Evolutionary conservation across 2,888 invertebrate genomes (phyloP), one percentile per base, ranked within the genome.

Genomic region (Smittia sp.): DNA sequence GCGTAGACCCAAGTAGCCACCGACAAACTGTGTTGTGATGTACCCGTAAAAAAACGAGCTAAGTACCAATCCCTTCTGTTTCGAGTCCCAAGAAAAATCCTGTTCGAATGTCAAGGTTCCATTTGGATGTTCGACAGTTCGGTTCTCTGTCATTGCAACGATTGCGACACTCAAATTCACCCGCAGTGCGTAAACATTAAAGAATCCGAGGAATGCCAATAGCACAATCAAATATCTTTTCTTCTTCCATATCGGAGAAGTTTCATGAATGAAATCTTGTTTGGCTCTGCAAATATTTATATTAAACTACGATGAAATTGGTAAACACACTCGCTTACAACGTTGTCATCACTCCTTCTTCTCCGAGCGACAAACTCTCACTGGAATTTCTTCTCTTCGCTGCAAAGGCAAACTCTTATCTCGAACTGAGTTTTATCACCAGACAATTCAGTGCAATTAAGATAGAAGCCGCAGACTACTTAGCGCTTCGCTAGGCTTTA

Each of bases 11-110:
- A 73, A 82, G 86, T 90, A 93, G 65, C 94, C 94, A 0, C 94
- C 94, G 0, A 91, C 85, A 52, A 94, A 83, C 81, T 92, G 94
- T 0, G 94, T 94, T 74, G 91, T 81, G 74, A 94, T 87, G 81
- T 95, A 95, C 0, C 94, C 94, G 79, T 93, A 94, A 84, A 95
- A 95, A 82, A 95, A 95, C 0, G 93, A 91, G 78, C 93, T 92
- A 70, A 95, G 82, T 38, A 95, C 87, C 70, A 90, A 83, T 0
- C 94, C 94, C 81, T 90, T 91, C 41, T 89, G 86, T 79, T 88
- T 87, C 0, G 90, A 86, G 77, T 89, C 88, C 95, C 94, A 94
- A 75, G 90, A 87, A 79, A 93, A 93, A 78, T 93, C 92, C 76
- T 86, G 87, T 13, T 84, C 83, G 87, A 90, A 83, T 27, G 81